Percentiles rank a stretch among this genome's conserved stretches.
Evolutionary conservation across 2,797 vertebrate genomes (phyloP).

Genomic region (Pagetopsis macropterus): DNA sequence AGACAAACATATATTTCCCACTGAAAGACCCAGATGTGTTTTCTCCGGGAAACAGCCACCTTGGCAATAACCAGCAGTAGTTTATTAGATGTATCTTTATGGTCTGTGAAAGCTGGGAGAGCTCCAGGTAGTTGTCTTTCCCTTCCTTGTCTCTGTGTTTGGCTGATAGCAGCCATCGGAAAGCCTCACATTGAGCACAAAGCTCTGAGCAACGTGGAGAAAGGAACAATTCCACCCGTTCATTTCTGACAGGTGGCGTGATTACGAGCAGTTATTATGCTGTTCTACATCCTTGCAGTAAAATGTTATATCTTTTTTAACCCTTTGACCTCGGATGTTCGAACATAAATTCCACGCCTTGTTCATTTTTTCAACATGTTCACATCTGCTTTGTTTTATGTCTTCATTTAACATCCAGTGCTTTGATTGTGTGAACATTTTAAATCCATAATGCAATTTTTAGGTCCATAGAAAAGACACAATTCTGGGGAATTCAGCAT

Average conservation of each 20-base stretch:
- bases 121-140: conserved; percentile 63
- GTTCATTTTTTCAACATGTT: not conserved
- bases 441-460: not conserved
- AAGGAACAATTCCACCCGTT: not conserved
- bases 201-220: conserved; percentile 2
- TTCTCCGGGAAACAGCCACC: conserved; percentile 61
- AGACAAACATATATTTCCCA: conserved; percentile 56
- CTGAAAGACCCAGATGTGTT: conserved; percentile 48
- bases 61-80: conserved; percentile 65
- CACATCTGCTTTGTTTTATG: not conserved
- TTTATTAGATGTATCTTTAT: conserved; percentile 77
- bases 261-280: not conserved
- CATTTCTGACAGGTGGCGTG: conserved; percentile 6
- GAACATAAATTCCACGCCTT: not conserved
- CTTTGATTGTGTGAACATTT: not conserved
- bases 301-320: conserved; percentile 4
- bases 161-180: conserved; percentile 41
- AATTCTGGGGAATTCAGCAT: conserved; percentile 8
- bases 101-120: conserved; percentile 62
- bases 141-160: conserved; percentile 54
- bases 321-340: not conserved
- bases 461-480: not conserved
- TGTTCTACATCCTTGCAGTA: not conserved
- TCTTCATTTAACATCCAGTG: not conserved
- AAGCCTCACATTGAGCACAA: conserved; percentile 39